Conservation (phyloP, 2,797 vertebrate genomes). For the Poecile montanus region DNA sequence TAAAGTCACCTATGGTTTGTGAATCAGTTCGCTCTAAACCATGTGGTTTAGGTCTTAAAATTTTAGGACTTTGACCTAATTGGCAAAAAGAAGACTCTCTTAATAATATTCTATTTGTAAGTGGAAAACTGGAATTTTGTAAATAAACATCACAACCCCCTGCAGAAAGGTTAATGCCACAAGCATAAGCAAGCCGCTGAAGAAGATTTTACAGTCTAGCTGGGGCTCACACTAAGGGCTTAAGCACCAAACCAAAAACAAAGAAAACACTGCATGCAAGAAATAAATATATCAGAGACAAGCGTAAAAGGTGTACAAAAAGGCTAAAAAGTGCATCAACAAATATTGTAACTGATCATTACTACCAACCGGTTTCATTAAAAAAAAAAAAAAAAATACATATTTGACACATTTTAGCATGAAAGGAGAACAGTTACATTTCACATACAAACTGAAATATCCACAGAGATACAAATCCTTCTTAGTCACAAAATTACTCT, state of each 20-base stretch:
- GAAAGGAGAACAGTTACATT: not conserved
- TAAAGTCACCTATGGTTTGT: constrained; percentile 99
- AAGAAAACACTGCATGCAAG: constrained; percentile 60
- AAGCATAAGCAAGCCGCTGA: constrained; percentile 71
- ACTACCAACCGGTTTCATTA: not conserved
- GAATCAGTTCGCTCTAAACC: constrained; percentile 99
- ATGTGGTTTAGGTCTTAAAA: constrained; percentile 98
- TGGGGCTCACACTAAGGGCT: constrained; percentile 36
- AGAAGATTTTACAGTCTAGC: constrained; percentile 31
- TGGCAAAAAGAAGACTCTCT: constrained; percentile 94
- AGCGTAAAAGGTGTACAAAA: constrained; percentile 5
- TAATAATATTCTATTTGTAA: constrained; percentile 81
- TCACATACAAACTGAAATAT: not conserved
- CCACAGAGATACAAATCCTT: not conserved
- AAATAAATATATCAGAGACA: constrained; percentile 4
- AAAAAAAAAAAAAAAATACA: not conserved
- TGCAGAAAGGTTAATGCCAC: constrained; percentile 69
- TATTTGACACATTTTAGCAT: constrained; percentile 3
- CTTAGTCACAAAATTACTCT: not conserved
- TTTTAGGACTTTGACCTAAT: constrained; percentile 99
- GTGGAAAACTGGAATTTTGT: constrained; percentile 75
- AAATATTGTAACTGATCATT: not conserved
- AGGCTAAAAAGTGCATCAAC: not conserved
- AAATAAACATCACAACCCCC: constrained; percentile 65
- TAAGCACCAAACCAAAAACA: constrained; percentile 50